Evolutionary conservation across 2,888 invertebrate species (phyloP), one percentile per base, ranked within the genome.

Genomic region (Trypoxylon attenuatum): DNA sequence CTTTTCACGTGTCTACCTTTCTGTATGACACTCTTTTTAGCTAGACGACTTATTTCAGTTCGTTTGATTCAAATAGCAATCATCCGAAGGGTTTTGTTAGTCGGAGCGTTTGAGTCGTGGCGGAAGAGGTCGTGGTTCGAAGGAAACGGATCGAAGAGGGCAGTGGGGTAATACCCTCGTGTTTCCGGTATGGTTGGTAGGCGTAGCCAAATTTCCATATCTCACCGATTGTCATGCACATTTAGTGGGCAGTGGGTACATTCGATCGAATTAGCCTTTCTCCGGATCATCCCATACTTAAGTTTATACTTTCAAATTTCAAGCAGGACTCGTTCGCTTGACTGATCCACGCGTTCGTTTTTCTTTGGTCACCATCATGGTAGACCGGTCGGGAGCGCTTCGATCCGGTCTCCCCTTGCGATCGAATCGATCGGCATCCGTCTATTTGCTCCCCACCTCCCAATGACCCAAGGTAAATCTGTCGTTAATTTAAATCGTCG

Each of bases 211-310:
- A 86, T 86, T 86, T 84, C 80, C 85, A 84, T 86, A 83, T 81
- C 82, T 80, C 78, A 78, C 75, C 79, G 82, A 82, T 84, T 82
- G 81, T 80, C 80, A 82, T 84, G 82, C 79, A 81, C 84, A 82
- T 85, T 85, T 82, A 80, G 83, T 81, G 82, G 70, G 67, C 63
- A 73, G 62, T 66, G 70, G 72, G 69, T 74, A 69, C 67, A 73
- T 69, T 69, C 50, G 68, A 71, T 63, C 60, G 69, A 81, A 81
- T 83, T 81, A 81, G 76, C 79, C 69, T 73, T 65, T 60, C 23
- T 65, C 43, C 33, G 25, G 51, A 39, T 43, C 47, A 16, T 53
- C 58, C 54, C 70, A 66, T 73, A 73, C 77, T 78, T 76, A 69
- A 76, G 71, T 78, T 78, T 77, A 78, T 80, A 77, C 78, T 78